Evolutionary conservation across 2,888 invertebrate species (phyloP).

Genomic region (Unio pictorum): DNA sequence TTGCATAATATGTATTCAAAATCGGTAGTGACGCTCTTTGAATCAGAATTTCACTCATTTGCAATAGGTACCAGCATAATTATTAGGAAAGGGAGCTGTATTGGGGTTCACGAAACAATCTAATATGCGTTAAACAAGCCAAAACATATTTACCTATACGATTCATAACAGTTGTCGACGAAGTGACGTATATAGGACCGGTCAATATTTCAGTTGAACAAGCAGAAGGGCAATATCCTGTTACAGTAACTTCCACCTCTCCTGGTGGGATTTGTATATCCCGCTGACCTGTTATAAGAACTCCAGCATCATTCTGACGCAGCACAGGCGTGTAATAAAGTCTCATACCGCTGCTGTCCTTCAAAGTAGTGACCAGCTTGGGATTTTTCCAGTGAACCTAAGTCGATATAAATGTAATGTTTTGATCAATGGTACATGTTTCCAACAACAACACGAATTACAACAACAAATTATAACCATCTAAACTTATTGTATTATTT

Average conservation of each 20-base stretch:
- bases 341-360: slow-evolving; percentile 2
- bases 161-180: slow-evolving; percentile 31
- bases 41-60: too few relatives aligned
- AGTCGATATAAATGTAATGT: neutral
- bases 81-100: too few relatives aligned
- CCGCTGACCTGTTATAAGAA: slow-evolving; percentile 4
- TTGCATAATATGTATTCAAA: too few relatives aligned
- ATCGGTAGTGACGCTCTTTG: too few relatives aligned
- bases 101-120: too few relatives aligned
- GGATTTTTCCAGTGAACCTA: slow-evolving; percentile 8
- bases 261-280: slow-evolving; percentile 1
- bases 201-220: slow-evolving; percentile 21
- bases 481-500: too few relatives aligned
- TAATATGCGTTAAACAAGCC: neutral
- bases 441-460: too few relatives aligned
- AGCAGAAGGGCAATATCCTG: neutral
- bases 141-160: slow-evolving; percentile 22
- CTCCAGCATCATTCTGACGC: slow-evolving; percentile 5
- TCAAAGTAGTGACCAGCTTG: neutral
- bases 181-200: slow-evolving; percentile 19
- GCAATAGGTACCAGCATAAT: too few relatives aligned
- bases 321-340: slow-evolving; percentile 3
- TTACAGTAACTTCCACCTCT: too few relatives aligned
- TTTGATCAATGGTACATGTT: too few relatives aligned
- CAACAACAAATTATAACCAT: too few relatives aligned